Evolutionary conservation across 1,140 invertebrate genomes (phyloP).

Genomic region (Solen grandis): DNA sequence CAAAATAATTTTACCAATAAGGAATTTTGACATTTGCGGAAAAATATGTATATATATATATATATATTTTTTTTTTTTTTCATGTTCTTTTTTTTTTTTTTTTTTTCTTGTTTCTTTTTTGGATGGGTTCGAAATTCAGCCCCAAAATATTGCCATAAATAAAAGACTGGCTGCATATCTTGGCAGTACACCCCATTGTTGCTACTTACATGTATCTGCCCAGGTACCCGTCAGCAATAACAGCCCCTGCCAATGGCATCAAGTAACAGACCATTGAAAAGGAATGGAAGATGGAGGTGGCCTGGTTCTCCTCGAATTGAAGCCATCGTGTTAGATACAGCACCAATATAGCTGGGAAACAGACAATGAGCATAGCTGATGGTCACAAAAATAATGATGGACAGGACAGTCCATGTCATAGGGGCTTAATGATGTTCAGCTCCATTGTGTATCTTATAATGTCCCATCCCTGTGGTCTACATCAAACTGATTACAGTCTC

Average conservation of each 20-base stretch:
- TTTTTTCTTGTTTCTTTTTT: too few species aligned
- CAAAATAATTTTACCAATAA: too few species aligned
- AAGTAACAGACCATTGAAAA: constrained; percentile 94
- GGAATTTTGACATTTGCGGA: too few species aligned
- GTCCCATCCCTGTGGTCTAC: neutral
- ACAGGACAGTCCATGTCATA: neutral
- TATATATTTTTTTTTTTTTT: too few species aligned
- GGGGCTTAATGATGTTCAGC: neutral
- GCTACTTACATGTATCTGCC: constrained; percentile 81
- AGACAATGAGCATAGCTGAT: neutral
- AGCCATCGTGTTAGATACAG: constrained; percentile 87
- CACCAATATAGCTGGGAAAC: constrained; percentile 88
- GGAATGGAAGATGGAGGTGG: constrained; percentile 91
- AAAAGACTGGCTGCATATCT: too few species aligned
- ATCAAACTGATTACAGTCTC: neutral
- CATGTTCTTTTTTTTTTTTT: too few species aligned
- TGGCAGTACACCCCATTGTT: too few species aligned
- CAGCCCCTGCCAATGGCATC: constrained; percentile 92
- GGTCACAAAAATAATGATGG: neutral
- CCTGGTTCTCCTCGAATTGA: constrained; percentile 84
- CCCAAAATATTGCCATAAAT: too few species aligned
- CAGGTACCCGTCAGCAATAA: constrained; percentile 92
- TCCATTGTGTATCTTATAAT: neutral
- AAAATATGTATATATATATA: too few species aligned
- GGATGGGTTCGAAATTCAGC: too few species aligned